Conservation (phyloP, 2,888 invertebrate species). For the Chrysolina oricalcia region DNA sequence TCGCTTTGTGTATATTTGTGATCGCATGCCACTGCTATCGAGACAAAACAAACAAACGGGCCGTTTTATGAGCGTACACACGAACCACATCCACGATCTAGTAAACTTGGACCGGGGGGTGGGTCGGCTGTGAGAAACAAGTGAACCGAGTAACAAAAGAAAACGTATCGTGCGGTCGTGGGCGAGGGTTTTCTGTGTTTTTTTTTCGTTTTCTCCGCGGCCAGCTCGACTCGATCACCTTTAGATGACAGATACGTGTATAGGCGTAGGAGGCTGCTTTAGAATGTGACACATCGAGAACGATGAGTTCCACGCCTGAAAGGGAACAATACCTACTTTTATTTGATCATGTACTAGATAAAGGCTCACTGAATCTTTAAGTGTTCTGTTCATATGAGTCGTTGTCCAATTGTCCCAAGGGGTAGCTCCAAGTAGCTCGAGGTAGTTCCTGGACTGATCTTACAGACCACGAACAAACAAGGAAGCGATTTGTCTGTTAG, state of each 20-base stretch:
- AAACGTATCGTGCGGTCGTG: constrained; percentile 31
- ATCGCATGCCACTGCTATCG: constrained; percentile 19
- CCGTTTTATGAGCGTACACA: constrained; percentile 29
- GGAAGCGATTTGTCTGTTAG: too few relatives aligned
- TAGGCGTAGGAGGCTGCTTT: constrained; percentile 29
- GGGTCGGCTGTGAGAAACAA: constrained; percentile 29
- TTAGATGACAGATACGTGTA: constrained; percentile 36
- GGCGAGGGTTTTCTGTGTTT: constrained; percentile 22
- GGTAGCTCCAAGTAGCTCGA: too few relatives aligned
- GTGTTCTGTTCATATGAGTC: too few relatives aligned
- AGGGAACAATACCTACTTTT: not conserved
- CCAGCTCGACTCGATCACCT: constrained; percentile 30
- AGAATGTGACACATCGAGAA: constrained; percentile 31
- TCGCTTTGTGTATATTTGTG: constrained; percentile 30
- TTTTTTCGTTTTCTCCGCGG: constrained; percentile 9
- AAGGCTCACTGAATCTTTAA: too few relatives aligned
- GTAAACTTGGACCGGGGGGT: constrained; percentile 19
- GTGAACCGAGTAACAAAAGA: constrained; percentile 27
- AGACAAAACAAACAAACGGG: constrained; percentile 44
- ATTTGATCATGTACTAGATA: not conserved
- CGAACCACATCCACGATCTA: constrained; percentile 8
- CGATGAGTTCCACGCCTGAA: not conserved
- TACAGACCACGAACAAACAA: too few relatives aligned
- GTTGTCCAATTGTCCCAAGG: too few relatives aligned
- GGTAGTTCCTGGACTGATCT: too few relatives aligned